These are phyloP conservation scores for Zeugodacus cucurbitae DNA, from an alignment of 1,140 invertebrate genomes.

Conservation along the genomic window DNA sequence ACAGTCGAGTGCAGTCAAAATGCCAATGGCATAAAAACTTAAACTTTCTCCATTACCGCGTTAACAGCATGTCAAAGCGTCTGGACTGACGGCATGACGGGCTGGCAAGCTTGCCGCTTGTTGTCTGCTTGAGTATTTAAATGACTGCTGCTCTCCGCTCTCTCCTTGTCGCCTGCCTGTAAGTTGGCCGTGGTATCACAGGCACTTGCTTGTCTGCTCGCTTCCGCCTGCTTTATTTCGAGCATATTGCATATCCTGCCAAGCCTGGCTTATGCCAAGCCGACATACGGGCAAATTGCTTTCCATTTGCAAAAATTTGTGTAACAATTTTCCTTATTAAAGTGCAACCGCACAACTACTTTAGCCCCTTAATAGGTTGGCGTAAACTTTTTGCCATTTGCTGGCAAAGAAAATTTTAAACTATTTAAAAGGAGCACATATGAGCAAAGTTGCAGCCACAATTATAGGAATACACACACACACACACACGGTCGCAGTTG, in stretches of 20 bases:
- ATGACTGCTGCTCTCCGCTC: neutral
- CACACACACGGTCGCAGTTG: neutral
- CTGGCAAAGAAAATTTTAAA: constrained; percentile 15
- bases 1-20: constrained; percentile 10
- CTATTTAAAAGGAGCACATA: constrained; percentile 6
- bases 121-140: neutral
- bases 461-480: neutral
- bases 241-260: constrained; percentile 4
- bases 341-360: constrained; percentile 6
- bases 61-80: constrained; percentile 9
- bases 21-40: constrained; percentile 28
- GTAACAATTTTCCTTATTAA: constrained; percentile 31
- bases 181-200: too few relatives aligned
- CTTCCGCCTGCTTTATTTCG: neutral
- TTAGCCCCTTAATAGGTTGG: neutral
- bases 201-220: neutral
- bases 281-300: neutral
- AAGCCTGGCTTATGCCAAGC: neutral
- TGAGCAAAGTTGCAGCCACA: constrained; percentile 2
- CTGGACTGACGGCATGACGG: neutral
- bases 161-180: too few relatives aligned
- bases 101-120: neutral
- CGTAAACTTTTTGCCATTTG: neutral
- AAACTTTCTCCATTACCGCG: constrained; percentile 36
- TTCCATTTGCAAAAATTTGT: neutral